phyloP scores from a whole-genome alignment of 2,797 vertebrate species.

The Coluber constrictor region DNA sequence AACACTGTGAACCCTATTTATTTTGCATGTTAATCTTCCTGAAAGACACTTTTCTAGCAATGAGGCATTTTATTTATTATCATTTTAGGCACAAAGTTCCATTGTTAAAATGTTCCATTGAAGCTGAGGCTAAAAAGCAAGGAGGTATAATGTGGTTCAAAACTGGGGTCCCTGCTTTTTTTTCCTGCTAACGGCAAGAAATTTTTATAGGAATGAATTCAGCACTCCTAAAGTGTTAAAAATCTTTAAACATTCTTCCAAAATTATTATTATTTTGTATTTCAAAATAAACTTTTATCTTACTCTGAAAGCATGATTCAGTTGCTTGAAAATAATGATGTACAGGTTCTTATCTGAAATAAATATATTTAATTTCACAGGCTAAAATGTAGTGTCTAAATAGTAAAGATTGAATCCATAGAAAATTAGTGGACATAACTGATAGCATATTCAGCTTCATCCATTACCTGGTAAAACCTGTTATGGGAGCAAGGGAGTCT shows the following conservation, averaged over 20 bases:
- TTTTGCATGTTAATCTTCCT: neutral
- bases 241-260: neutral
- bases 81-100: neutral
- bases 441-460: neutral
- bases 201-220: neutral
- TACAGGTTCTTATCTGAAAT: neutral
- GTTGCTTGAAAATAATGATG: neutral
- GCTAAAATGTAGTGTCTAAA: neutral
- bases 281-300: neutral
- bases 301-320: neutral
- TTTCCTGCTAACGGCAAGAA: neutral
- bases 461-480: neutral
- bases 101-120: neutral
- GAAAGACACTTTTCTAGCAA: constrained; percentile 5
- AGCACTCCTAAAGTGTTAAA: neutral
- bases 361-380: neutral
- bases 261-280: neutral
- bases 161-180: neutral
- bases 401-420: neutral
- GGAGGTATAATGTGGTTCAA: neutral
- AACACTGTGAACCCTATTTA: neutral
- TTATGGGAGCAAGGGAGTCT: neutral
- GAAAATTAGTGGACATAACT: neutral
- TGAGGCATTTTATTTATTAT: constrained; percentile 1
- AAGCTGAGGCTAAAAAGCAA: neutral